Evolutionary conservation across 2,113 vertebrate species (phyloP).

Genomic region (Hydrochoerus hydrochaeris): DNA sequence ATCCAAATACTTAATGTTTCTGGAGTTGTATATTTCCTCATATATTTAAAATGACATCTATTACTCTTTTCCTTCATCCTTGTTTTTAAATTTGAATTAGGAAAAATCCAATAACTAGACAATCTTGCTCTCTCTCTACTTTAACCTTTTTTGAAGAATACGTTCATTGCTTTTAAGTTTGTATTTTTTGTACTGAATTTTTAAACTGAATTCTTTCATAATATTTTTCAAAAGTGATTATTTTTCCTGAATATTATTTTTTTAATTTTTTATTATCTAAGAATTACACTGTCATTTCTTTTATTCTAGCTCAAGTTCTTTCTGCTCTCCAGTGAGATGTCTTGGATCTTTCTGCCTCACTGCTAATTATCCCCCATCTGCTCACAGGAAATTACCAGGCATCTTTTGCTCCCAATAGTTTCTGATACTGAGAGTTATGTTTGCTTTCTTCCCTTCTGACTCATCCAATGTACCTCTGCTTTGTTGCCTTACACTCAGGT

Average conservation of each 20-base stretch:
- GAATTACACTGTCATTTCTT: background rate
- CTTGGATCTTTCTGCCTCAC: background rate
- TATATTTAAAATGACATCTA: background rate
- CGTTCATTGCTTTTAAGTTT: background rate
- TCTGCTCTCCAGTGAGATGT: background rate
- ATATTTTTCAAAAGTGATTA: background rate
- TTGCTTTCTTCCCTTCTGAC: no score
- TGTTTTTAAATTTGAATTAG: background rate
- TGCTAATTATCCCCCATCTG: background rate
- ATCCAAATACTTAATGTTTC: background rate
- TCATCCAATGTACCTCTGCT: background rate
- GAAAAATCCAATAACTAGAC: background rate
- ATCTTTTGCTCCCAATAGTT: background rate
- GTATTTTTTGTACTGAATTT: background rate
- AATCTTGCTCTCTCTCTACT: background rate
- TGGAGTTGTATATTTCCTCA: background rate
- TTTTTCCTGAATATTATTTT: background rate
- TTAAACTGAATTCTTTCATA: background rate
- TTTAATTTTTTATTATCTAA: background rate
- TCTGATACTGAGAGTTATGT: background rate
- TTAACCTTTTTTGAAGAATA: background rate
- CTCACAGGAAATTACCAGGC: background rate
- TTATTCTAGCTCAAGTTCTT: background rate
- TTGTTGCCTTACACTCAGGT: background rate
- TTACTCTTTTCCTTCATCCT: background rate